Evolutionary conservation across 2,888 invertebrate genomes (phyloP), one percentile per base, ranked within the genome.

Genomic region (Stenurella melanura): DNA sequence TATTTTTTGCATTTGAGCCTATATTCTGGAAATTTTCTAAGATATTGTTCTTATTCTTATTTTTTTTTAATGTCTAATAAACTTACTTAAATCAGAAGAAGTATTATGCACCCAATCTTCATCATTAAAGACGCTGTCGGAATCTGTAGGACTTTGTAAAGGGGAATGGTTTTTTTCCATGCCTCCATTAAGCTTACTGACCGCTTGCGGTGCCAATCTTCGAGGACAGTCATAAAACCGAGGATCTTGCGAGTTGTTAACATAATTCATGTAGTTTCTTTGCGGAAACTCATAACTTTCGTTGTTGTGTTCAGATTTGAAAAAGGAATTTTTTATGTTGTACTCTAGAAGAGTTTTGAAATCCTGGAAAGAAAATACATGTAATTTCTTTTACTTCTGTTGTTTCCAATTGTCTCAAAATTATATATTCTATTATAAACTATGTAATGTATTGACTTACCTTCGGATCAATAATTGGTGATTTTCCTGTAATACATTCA

Each of bases 401-500:
- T 26, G 21, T 26, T 26, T 26, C 4, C 21, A 26, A 26, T 4
- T 26, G 4, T 54, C 2, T 58, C 1, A 18, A 19, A 58, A 12
- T 58, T 5, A 19, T 9, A 19, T 57, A 18, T 57, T n/a, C n/a
- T 56, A n/a, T 56, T 11, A 38, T 54, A 57, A 38, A n/a, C 19
- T 63, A 9, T 34, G 19, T 21, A 50, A 26, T 5, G 1, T 42
- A 17, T 34, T 54, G 19, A 77, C 81, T 79, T 78, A 87, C 87
- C 82, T 86, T 85, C 18, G 84, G 80, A 66, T 86, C 86, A 75
- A 85, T 82, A 56, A 86, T 80, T 9, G 88, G 87, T 17, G 86
- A 86, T 67, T 92, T 93, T 69, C 97, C 97, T 42, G 97, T 96
- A 83, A 96, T 95, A 89, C 97, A 97, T 89, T 97, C 97, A 73